Evolutionary conservation across 2,113 vertebrate genomes (phyloP).

Genomic region (Rhegmatorhina hoffmannsi): DNA sequence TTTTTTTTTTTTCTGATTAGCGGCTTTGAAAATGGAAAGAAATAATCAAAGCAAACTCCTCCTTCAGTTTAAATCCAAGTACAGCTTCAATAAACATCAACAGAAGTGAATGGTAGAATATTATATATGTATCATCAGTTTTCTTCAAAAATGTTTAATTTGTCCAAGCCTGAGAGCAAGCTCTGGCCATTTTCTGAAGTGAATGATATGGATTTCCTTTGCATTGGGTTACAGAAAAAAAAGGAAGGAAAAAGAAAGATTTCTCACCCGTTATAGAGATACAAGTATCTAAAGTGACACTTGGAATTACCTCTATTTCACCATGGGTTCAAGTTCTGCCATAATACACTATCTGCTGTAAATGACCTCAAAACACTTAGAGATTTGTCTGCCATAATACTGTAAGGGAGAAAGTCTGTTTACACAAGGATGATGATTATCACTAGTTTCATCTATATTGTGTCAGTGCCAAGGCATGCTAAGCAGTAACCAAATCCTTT

Average conservation of each 20-base stretch:
- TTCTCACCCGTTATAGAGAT: background rate
- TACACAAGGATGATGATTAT: background rate
- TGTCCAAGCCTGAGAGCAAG: background rate
- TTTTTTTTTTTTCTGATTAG: background rate
- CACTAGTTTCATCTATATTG: background rate
- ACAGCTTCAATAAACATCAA: background rate
- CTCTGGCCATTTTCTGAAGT: background rate
- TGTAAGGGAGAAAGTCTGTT: background rate
- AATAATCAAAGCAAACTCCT: background rate
- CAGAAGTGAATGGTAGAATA: background rate
- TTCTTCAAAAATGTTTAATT: background rate
- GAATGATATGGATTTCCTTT: background rate
- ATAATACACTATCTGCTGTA: background rate
- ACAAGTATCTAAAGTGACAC: background rate
- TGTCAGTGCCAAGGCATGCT: background rate
- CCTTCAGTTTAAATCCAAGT: background rate
- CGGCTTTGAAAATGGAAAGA: conserved; percentile 10
- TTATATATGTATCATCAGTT: background rate
- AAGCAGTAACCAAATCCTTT: background rate
- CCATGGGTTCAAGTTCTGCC: background rate
- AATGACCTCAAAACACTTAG: background rate
- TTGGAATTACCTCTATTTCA: background rate
- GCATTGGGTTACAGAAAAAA: background rate
- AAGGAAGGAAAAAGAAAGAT: background rate
- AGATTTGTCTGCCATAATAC: background rate